A percentile compares a stretch with the other conserved stretches of the same genome.
Conservation (phyloP, 23 tunicate species). For the Trididemnum clinides region DNA sequence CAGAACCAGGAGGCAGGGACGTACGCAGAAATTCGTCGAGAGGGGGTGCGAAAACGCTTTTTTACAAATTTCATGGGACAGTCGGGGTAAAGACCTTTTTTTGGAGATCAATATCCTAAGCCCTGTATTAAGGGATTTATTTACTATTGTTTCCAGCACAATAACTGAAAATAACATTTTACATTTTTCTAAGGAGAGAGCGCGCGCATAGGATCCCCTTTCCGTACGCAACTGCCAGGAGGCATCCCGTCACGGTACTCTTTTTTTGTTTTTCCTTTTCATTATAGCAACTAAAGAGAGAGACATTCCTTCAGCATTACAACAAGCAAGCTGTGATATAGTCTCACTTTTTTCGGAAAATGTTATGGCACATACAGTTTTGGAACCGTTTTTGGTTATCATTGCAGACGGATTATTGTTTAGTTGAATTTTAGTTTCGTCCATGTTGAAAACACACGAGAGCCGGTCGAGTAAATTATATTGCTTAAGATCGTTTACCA, state of each 20-base stretch:
- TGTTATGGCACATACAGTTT: neutral
- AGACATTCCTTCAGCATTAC: neutral
- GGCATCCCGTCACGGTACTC: neutral
- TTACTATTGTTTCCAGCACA: too few species aligned
- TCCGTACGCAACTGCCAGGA: too few species aligned
- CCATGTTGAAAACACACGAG: neutral
- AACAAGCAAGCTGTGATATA: neutral
- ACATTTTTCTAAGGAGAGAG: too few species aligned
- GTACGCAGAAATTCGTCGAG: too few species aligned
- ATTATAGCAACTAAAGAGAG: neutral
- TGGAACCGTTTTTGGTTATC: neutral
- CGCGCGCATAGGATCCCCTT: too few species aligned
- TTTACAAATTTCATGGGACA: too few species aligned
- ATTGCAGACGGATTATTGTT: neutral
- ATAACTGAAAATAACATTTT: too few species aligned
- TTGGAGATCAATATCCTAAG: too few species aligned
- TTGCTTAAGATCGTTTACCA: neutral
- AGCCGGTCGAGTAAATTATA: neutral
- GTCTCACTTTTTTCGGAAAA: neutral
- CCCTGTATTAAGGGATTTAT: too few species aligned
- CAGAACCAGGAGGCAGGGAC: too few species aligned
- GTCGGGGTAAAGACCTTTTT: too few species aligned
- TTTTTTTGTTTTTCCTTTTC: neutral
- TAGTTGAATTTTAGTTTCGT: neutral
- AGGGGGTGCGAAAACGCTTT: too few species aligned